Evolutionary conservation across 2,797 vertebrate species (phyloP), one percentile per base, ranked within the genome.

Genomic region (Gadopsis bispinosus): DNA sequence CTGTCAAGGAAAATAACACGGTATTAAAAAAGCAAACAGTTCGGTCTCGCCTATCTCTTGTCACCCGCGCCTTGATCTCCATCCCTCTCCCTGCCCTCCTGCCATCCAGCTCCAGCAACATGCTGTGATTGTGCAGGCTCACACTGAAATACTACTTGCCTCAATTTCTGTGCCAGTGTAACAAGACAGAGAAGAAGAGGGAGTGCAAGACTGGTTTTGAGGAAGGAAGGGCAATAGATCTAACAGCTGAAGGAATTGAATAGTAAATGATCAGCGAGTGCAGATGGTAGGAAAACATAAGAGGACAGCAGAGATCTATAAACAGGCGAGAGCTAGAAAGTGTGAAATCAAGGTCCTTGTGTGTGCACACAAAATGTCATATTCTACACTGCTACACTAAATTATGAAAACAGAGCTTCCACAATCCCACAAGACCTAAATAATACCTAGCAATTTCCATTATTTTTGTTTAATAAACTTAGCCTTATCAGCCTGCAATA

Each of bases 1-100:
- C 84, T 91, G 87, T 53, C 79, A 51, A 26, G 13, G 74, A 37
- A 88, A 88, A 85, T 86, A 90, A 83, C 73, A 88, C 35, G 67
- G 63, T 37, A 51, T 45, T 39, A 12, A 72, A 48, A 59, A 71
- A 81, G 75, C 29, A 63, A 66, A 83, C 64, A 69, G 10, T 70
- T 69, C 33, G 4, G 3, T 48, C 17, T 81, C 72, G 73, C 68
- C 70, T 61, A 12, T 66, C n/a, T 29, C 54, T 47, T 65, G 54
- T 65, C 63, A 6, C 70, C 51, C 19, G 47, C 55, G 29, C 47
- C 50, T 63, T 68, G 48, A 17, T 69, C 65, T 76, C 61, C 55
- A 14, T 56, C 75, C 47, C 56, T 76, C 41, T 37, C 9, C 56
- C 84, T 41, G 55, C 73, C 78, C 58, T 61, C 48, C 65, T 78